Conservation (phyloP, 2,113 vertebrate species). For the Vanacampus margaritifer region DNA sequence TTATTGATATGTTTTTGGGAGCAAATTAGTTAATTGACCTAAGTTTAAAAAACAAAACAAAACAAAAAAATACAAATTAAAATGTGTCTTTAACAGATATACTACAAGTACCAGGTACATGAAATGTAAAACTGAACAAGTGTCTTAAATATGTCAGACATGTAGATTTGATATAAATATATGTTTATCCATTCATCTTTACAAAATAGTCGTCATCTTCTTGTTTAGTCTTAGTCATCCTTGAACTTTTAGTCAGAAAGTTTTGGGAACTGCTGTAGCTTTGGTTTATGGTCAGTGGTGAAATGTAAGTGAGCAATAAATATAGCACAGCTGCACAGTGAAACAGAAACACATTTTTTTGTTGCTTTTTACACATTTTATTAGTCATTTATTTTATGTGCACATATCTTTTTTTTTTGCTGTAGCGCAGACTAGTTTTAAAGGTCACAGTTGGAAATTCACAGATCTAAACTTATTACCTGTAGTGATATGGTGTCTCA, state of each 20-base stretch:
- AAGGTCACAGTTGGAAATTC: not conserved
- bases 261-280: not conserved
- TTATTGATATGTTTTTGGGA: too few relatives aligned
- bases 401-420: not conserved
- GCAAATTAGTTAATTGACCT: too few relatives aligned
- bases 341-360: not conserved
- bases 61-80: too few relatives aligned
- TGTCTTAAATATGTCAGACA: too few relatives aligned
- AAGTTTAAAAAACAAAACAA: too few relatives aligned
- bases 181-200: not conserved
- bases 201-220: not conserved
- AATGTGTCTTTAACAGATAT: too few relatives aligned
- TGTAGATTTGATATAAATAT: too few relatives aligned
- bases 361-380: not conserved
- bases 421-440: not conserved
- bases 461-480: not conserved
- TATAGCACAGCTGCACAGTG: not conserved
- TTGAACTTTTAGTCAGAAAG: not conserved
- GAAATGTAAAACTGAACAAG: too few relatives aligned
- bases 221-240: not conserved
- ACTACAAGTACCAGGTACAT: too few relatives aligned
- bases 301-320: not conserved
- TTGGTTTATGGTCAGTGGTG: not conserved
- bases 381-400: not conserved
- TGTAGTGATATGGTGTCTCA: not conserved